phyloP scores from a whole-genome alignment of 2,797 vertebrate genomes.

The Petrocephalus sullivani region DNA sequence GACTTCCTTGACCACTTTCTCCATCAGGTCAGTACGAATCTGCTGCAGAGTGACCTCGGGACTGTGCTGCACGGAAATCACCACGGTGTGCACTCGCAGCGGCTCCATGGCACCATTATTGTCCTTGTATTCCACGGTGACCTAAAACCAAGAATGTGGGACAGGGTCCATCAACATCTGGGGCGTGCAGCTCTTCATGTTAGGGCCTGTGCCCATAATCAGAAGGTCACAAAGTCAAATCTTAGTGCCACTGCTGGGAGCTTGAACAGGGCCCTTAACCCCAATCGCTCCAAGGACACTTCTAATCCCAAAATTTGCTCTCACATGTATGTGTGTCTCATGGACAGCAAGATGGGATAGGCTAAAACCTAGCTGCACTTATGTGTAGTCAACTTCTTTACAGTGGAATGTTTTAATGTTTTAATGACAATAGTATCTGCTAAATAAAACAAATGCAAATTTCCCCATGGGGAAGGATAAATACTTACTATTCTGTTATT shows the following conservation, averaged over 20 bases:
- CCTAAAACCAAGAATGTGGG: conserved; percentile 40
- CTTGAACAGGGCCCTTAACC: not conserved
- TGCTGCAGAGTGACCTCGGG: conserved; percentile 54
- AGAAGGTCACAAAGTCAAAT: not conserved
- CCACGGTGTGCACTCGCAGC: conserved; percentile 60
- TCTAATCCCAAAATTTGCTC: not conserved
- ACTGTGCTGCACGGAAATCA: conserved; percentile 65
- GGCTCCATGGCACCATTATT: conserved; percentile 63
- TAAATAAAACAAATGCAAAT: not conserved
- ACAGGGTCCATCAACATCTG: not conserved
- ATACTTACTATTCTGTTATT: not conserved
- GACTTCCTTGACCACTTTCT: conserved; percentile 60
- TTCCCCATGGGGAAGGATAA: not conserved
- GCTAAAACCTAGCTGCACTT: not conserved
- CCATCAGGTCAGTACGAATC: conserved; percentile 56
- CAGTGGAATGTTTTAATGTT: not conserved
- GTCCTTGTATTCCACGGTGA: conserved; percentile 66
- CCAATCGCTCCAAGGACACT: not conserved
- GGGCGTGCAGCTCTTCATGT: not conserved
- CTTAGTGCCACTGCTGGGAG: not conserved
- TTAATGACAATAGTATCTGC: not conserved
- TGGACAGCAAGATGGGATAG: not conserved
- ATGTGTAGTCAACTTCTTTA: not conserved
- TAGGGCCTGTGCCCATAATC: not conserved
- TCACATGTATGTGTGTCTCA: not conserved